A percentile compares a stretch with the other conserved stretches of the same genome.
Evolutionary conservation across 2,888 invertebrate genomes (phyloP).

Genomic region (Eupithecia dodoneata): DNA sequence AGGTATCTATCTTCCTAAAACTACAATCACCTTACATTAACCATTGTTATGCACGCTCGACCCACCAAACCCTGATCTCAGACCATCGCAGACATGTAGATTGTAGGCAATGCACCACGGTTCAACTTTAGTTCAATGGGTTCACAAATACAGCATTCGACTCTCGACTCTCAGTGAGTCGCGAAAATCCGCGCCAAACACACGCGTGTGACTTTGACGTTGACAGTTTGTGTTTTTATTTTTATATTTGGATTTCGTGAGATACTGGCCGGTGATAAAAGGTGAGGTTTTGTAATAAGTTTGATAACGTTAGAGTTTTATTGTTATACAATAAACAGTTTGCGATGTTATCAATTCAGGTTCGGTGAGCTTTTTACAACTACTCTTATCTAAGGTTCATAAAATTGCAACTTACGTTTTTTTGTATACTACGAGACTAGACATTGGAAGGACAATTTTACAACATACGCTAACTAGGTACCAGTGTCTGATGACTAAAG

Average conservation of each 20-base stretch:
- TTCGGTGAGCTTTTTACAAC: background rate
- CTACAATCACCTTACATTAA: background rate
- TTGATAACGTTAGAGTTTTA: background rate
- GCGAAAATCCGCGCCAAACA: slow-evolving; percentile 41
- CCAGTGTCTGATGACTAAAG: background rate
- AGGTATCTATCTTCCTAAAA: background rate
- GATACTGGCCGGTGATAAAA: slow-evolving; percentile 15
- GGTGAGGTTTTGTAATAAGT: slow-evolving; percentile 28
- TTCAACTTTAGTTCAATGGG: background rate
- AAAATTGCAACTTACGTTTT: background rate
- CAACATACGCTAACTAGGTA: background rate
- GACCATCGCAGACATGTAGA: background rate
- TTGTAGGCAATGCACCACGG: background rate
- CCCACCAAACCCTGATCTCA: background rate
- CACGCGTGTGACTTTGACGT: slow-evolving; percentile 37
- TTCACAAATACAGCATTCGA: background rate
- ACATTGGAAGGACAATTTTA: too few relatives aligned
- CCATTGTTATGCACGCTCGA: background rate
- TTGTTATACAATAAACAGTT: background rate
- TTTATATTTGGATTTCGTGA: slow-evolving; percentile 33
- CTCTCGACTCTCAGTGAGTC: slow-evolving; percentile 26
- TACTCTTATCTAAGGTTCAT: background rate
- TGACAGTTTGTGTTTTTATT: slow-evolving; percentile 13
- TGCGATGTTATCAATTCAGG: background rate
- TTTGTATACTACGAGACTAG: too few relatives aligned